These are phyloP conservation scores for Myiotriccus ornatus DNA, from an alignment of 2,797 vertebrate genomes.

Conservation along the genomic window DNA sequence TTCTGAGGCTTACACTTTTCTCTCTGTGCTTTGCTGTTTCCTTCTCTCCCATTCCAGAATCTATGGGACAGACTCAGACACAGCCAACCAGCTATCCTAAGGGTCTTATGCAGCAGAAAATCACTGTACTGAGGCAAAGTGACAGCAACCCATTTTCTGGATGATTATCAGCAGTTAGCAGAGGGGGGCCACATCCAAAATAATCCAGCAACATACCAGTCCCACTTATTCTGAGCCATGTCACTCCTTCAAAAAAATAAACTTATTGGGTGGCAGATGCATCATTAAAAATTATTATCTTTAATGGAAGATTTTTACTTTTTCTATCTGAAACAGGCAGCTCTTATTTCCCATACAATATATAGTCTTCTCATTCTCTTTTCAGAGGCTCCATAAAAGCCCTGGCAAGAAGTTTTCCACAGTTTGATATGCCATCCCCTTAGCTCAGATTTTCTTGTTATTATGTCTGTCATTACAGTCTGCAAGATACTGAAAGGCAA, in stretches of 20 bases:
- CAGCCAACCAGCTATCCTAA: neutral
- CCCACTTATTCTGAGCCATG: neutral
- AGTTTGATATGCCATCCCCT: neutral
- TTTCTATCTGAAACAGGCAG: neutral
- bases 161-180: neutral
- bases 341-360: neutral
- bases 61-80: neutral
- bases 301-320: neutral
- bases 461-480: neutral
- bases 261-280: neutral
- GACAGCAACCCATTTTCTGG: neutral
- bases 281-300: neutral
- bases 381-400: neutral
- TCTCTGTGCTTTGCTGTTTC: neutral
- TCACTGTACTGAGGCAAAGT: neutral
- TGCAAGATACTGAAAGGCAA: neutral
- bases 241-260: neutral
- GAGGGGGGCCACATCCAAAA: neutral
- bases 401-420: neutral
- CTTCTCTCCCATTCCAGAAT: neutral
- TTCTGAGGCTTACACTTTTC: neutral
- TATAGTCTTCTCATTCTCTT: neutral
- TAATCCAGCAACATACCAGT: neutral
- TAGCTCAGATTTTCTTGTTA: neutral
- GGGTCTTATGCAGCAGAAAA: neutral